These are phyloP conservation scores for Phenganax stokvisi DNA, from an alignment of 92 coral and sea anemone genomes.

Conservation along the genomic window DNA sequence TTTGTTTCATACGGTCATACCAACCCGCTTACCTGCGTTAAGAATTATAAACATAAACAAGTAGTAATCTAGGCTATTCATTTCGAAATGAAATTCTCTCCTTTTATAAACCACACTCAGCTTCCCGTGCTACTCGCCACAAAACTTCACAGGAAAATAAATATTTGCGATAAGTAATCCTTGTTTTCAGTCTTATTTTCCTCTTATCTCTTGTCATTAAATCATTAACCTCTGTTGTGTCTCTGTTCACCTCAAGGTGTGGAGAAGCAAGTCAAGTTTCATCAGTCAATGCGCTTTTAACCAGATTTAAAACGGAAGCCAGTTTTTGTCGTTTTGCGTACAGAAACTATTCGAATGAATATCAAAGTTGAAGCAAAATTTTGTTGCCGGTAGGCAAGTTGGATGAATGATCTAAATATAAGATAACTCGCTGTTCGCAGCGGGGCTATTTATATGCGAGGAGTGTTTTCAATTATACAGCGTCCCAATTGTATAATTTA, in stretches of 20 bases:
- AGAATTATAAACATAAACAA: not conserved
- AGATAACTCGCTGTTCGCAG: not conserved
- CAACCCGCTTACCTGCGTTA: conserved; percentile 11
- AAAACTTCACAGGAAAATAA: not conserved
- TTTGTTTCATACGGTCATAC: not conserved
- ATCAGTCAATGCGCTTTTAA: not conserved
- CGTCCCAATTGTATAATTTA: too few species aligned
- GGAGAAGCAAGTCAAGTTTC: not conserved
- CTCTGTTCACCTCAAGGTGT: conserved; percentile 23
- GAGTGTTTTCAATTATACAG: not conserved
- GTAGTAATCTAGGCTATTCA: not conserved
- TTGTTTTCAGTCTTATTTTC: not conserved
- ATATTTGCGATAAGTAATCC: not conserved
- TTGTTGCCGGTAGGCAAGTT: not conserved
- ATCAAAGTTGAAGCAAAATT: not conserved
- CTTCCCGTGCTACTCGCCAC: not conserved
- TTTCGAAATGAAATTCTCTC: not conserved
- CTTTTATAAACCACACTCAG: not conserved
- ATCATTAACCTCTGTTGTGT: conserved; percentile 23
- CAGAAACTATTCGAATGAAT: not conserved
- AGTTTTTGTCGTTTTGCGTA: not conserved
- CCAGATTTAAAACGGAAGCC: not conserved
- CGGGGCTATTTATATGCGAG: not conserved
- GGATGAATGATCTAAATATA: not conserved
- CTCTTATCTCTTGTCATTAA: conserved; percentile 7